Base-by-base conservation (phyloP, 37 sponge, comb jelly and placozoan species). In the Haliclona indistincta region DNA sequence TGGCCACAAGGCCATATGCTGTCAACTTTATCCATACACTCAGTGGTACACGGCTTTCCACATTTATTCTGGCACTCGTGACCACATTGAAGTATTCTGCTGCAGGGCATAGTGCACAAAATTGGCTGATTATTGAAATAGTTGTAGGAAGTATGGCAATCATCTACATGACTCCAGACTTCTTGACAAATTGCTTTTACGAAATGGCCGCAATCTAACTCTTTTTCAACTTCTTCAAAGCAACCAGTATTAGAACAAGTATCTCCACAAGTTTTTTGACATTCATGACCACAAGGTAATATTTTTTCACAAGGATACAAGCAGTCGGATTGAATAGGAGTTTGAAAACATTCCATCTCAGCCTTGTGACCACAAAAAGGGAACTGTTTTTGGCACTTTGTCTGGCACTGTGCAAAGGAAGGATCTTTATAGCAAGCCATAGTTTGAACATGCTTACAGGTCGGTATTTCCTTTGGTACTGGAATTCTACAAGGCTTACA, bases 1-100 rank as follows among this genome's bases (percentile, higher is more conserved):
- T 95, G 96, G 1, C 89, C 86, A 84, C 91, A 86, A 1, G 52
- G 38, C 54, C 58, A 54, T 37, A 20, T 49, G 25, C 73, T 66
- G 26, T 23, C 25, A 7, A 90, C 78, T 5, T 25, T 81, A 39
- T 13, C 49, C 5, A 3, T 74, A 38, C 86, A 86, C 10, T 43
- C 8, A 11, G 23, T 38, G 0, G 19, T 40, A 63, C 92, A 92
- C 13, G 66, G 56, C 44, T 68, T 49, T 4, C 88, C 70, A 75
- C 92, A 92, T 39, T 36, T 73, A 34, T 69, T 44, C 28, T 25
- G 1, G 40, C 76, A 76, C 35, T 44, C 45, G 55, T 86, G 86
- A 6, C 56, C 60, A 67, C 86, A 90, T 17, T 63, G 55, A 5
- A 85, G 77, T 26, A 56, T 35, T 38, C 33, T 52, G 6, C 64